phyloP scores from a whole-genome alignment of 64 coral and sea anemone species.

The Dendronephthya gigantea region DNA sequence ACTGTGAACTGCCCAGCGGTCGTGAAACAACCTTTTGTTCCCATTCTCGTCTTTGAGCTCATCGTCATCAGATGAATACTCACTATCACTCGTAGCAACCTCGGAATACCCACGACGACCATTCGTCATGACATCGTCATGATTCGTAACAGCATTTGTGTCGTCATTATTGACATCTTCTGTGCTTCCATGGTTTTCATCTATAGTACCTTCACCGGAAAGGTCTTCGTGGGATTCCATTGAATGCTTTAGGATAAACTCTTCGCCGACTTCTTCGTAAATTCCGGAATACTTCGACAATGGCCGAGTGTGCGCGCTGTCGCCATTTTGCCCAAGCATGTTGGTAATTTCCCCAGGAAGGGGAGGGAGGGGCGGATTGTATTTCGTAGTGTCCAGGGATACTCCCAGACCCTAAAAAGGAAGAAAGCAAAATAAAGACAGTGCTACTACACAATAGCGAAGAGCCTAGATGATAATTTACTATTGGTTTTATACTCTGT shows the following conservation, averaged over 20 bases:
- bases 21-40: not conserved
- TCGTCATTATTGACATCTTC: not conserved
- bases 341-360: not conserved
- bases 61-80: not conserved
- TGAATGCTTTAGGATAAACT: not conserved
- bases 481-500: too few relatives aligned
- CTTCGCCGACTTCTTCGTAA: not conserved
- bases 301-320: not conserved
- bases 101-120: not conserved
- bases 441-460: too few relatives aligned
- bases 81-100: not conserved
- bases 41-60: not conserved
- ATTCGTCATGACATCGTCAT: not conserved
- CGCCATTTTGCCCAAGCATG: not conserved
- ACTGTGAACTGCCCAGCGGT: slow-evolving; percentile 54
- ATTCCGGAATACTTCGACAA: slow-evolving; percentile 6
- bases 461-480: not conserved
- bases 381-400: not conserved
- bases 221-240: not conserved
- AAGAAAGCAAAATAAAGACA: too few relatives aligned
- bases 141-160: not conserved
- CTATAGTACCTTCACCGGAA: not conserved
- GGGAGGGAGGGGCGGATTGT: not conserved
- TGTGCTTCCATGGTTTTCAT: not conserved
- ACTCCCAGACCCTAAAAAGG: slow-evolving; percentile 3